A percentile compares a stretch with the other conserved stretches of the same genome.
Conservation (phyloP, 30 jellyfish, hydroid and myxozoan genomes). For the Aurelia sp. region DNA sequence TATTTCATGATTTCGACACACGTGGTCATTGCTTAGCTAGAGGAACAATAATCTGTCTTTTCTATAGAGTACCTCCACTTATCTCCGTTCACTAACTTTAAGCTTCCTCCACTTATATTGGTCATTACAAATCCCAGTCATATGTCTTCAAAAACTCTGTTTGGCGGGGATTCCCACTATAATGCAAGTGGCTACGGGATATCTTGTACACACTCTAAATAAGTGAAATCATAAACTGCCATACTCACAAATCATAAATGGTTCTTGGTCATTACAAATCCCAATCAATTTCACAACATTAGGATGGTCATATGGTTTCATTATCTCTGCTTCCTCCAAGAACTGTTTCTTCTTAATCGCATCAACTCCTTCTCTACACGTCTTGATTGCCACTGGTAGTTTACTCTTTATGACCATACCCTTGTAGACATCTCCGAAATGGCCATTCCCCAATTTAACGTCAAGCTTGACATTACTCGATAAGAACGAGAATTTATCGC, state of each 20-base stretch:
- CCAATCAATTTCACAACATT: slow-evolving; percentile 90
- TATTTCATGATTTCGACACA: too few relatives aligned
- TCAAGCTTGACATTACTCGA: slow-evolving; percentile 76
- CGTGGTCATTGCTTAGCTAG: too few relatives aligned
- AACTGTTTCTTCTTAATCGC: slow-evolving; percentile 64
- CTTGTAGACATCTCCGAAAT: slow-evolving; percentile 88
- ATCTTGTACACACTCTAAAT: too few relatives aligned
- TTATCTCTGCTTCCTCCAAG: slow-evolving; percentile 90
- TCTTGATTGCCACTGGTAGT: slow-evolving; percentile 81
- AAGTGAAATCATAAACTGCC: too few relatives aligned
- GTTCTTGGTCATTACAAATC: slow-evolving; percentile 87
- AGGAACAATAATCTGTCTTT: too few relatives aligned
- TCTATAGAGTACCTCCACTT: too few relatives aligned
- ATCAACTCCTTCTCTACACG: slow-evolving; percentile 78
- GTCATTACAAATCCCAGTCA: too few relatives aligned
- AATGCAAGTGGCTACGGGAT: too few relatives aligned
- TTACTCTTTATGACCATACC: slow-evolving; percentile 47
- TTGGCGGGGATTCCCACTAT: too few relatives aligned
- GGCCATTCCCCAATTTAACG: slow-evolving; percentile 85
- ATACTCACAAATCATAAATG: slow-evolving; percentile 79
- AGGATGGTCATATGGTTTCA: slow-evolving; percentile 91
- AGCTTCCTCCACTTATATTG: too few relatives aligned
- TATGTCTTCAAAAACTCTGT: too few relatives aligned
- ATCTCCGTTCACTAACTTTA: too few relatives aligned
- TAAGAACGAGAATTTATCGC: slow-evolving; percentile 68